Percentiles rank a stretch among this genome's conserved stretches.
phyloP scores from a whole-genome alignment of 2,797 vertebrate species.

The Rhynchotus rufescens region DNA sequence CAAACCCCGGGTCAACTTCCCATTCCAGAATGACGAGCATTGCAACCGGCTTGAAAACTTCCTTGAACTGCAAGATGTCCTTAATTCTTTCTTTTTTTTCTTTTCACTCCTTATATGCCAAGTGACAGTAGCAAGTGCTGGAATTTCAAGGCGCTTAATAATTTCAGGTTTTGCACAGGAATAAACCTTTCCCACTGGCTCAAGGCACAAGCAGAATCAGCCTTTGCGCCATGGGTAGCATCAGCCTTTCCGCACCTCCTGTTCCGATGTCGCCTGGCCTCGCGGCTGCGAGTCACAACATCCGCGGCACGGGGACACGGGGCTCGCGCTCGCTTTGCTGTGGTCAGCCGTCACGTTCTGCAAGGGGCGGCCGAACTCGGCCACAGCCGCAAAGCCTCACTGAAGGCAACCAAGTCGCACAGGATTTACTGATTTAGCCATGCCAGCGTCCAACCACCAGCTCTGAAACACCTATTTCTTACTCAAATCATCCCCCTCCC shows the following conservation, averaged over 20 bases:
- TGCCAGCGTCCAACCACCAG: fast-evolving
- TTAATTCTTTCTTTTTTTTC: not conserved
- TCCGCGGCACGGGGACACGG: fast-evolving
- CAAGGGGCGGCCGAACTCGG: not conserved
- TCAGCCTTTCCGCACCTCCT: conserved; percentile 12
- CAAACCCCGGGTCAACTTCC: not conserved
- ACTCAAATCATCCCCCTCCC: not conserved
- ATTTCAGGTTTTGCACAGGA: conserved; percentile 16
- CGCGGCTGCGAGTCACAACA: not conserved
- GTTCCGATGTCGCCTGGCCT: not conserved
- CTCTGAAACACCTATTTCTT: not conserved
- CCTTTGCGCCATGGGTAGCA: not conserved
- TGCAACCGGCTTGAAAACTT: not conserved
- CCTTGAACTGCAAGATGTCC: not conserved
- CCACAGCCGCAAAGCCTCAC: not conserved
- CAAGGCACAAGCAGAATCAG: not conserved
- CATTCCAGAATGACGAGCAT: conserved; percentile 15
- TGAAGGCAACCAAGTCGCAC: not conserved
- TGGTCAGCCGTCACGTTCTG: fast-evolving
- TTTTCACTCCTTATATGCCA: not conserved
- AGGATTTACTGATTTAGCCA: not conserved
- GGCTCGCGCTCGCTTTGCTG: fast-evolving
- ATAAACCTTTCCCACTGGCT: not conserved
- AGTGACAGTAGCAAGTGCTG: not conserved
- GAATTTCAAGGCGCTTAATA: not conserved